Percentiles rank a stretch among this genome's conserved stretches.
Conservation (phyloP, 2,888 invertebrate species). For the Drosophila rubida region DNA sequence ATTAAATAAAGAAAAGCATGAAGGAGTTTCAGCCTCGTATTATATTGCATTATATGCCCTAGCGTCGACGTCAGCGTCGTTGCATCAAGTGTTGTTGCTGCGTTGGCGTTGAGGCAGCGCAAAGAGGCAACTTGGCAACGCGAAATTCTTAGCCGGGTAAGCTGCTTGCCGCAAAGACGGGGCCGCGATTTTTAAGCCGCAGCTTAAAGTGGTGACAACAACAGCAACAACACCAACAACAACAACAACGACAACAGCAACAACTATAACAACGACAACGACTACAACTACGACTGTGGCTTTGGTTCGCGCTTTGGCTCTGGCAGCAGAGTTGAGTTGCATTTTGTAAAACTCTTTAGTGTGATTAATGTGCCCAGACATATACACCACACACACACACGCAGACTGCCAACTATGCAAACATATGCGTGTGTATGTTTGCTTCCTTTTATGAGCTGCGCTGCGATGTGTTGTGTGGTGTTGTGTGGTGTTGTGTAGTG, state of each 20-base stretch:
- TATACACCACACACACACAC: conserved; percentile 36
- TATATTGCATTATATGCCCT: conserved; percentile 61
- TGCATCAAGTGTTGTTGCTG: conserved; percentile 54
- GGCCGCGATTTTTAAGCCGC: conserved; percentile 64
- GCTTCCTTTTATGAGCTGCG: conserved; percentile 76
- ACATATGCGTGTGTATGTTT: conserved; percentile 38
- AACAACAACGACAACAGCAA: conserved; percentile 12
- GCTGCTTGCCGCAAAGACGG: conserved; percentile 51
- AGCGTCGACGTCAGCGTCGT: conserved; percentile 15
- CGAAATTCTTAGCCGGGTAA: conserved; percentile 65
- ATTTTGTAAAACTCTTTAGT: conserved; percentile 80
- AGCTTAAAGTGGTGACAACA: conserved; percentile 76
- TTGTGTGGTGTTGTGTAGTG: too few species aligned
- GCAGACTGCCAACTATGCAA: conserved; percentile 47
- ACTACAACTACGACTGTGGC: conserved; percentile 22
- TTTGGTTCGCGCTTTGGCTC: conserved; percentile 38
- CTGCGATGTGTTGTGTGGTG: neutral
- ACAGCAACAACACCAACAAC: conserved; percentile 32
- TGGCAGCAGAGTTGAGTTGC: conserved; percentile 60
- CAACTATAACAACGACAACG: neutral
- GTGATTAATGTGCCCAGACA: conserved; percentile 74
- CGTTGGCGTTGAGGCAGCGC: conserved; percentile 44
- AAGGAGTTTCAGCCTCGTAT: conserved; percentile 49
- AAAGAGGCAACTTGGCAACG: conserved; percentile 24
- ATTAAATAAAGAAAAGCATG: conserved; percentile 63